Base-by-base conservation (phyloP, 2,888 invertebrate genomes). In the Ctenicera cuprea region DNA sequence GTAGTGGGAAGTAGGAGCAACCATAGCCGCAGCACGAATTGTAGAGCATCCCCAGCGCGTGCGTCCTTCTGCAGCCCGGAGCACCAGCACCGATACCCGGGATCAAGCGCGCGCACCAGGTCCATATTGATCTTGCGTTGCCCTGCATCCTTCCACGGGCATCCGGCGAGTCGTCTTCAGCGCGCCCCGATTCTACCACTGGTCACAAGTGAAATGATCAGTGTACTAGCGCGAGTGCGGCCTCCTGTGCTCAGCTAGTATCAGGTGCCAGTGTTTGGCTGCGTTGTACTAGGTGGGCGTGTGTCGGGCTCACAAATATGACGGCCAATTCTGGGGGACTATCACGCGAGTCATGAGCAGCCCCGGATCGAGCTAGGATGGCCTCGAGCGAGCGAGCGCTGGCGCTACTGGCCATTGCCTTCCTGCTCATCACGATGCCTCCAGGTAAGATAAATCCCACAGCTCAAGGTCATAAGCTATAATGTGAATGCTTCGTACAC, bases 51-150 rank as follows among this genome's bases (percentile, higher is more conserved):
- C 11, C 33, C 20, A 64, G 85, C 82, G 86, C 86, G 85, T 85
- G 88, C 83, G 88, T 86, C 79, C 83, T 52, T 71, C 74, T 77
- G 78, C 78, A 74, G 77, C 78, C 83, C 84, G 87, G 84, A 80
- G 86, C 88, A 86, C 86, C 88, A 83, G 89, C 89, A 86, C 87
- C 86, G 83, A 88, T 89, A 85, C 88, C 89, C 81, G 89, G 89
- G 84, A 89, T 89, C 88, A 85, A 78, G 81, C 81, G 82, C 82
- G 84, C 81, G 85, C 85, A 76, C 79, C 77, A 64, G 75, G 71
- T 75, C 75, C 78, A 78, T 81, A 81, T 81, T 81, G 81, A 81
- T 81, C 78, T 78, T 76, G 71, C 76, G 72, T 77, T 77, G 74
- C 70, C 76, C 77, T 77, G 73, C 75, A 77, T 73, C 78, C 73